Evolutionary conservation across 2,113 vertebrate species (phyloP).

Genomic region (Promerops cafer): DNA sequence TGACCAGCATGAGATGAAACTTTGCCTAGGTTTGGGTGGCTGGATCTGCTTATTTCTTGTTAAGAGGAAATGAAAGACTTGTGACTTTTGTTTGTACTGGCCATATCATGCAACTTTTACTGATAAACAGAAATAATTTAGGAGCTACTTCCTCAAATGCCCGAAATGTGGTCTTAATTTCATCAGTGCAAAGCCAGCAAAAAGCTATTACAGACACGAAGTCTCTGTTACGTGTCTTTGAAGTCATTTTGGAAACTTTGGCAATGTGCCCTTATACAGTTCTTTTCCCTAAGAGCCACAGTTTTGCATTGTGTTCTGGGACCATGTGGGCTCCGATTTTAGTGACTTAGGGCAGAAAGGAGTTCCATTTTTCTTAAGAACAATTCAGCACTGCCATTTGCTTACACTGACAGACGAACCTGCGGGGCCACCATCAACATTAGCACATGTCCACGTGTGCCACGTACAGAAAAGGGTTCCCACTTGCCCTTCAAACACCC

Average conservation of each 20-base stretch:
- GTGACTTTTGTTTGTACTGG: constrained; percentile 8
- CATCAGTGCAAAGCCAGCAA: neutral
- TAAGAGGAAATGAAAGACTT: constrained; percentile 10
- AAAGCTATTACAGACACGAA: neutral
- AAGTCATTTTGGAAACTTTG: neutral
- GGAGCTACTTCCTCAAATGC: constrained; percentile 32
- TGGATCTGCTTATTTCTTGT: neutral
- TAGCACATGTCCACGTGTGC: accelerated
- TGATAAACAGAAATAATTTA: constrained; percentile 14
- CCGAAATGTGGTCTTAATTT: neutral
- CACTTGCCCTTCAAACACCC: neutral
- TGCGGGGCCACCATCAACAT: neutral
- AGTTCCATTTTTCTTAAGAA: neutral
- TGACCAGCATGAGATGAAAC: neutral
- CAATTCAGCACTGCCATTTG: neutral
- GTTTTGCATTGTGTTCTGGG: neutral
- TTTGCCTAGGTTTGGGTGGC: neutral
- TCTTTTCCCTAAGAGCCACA: neutral
- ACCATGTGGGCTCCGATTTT: neutral
- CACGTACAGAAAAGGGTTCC: accelerated
- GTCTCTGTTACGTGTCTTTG: neutral
- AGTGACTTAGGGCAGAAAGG: neutral
- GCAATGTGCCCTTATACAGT: neutral
- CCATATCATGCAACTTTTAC: neutral
- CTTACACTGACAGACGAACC: neutral